Conservation (phyloP, 2,113 vertebrate genomes). For the Cyprinodon variegatus region DNA sequence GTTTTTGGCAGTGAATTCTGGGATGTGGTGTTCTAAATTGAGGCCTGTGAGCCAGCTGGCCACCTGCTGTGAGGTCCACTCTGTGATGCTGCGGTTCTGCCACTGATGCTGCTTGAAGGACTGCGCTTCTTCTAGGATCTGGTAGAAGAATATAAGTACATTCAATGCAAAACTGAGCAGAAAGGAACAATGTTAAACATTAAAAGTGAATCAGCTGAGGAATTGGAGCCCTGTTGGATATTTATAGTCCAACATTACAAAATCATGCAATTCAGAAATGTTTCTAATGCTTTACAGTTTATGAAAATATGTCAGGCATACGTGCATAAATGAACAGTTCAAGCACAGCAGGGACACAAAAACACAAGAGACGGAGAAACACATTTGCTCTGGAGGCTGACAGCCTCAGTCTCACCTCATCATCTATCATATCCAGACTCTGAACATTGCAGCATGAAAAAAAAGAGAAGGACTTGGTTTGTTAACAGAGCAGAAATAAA, state of each 20-base stretch:
- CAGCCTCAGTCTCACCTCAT: constrained; percentile 89
- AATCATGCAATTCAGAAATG: no score
- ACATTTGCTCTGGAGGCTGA: neutral
- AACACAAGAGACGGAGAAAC: constrained; percentile 12
- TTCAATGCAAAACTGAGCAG: neutral
- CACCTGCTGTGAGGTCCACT: constrained; percentile 94
- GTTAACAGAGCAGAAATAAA: constrained; percentile 56
- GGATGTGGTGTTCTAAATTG: constrained; percentile 89
- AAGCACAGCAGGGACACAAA: constrained; percentile 13
- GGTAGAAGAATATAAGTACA: constrained; percentile 5
- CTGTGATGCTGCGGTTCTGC: constrained; percentile 84
- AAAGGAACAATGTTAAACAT: no score
- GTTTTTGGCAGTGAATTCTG: constrained; percentile 92
- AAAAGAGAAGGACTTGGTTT: constrained; percentile 79
- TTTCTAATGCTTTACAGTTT: neutral
- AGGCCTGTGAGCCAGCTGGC: constrained; percentile 90
- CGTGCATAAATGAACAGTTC: constrained; percentile 10
- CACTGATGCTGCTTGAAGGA: constrained; percentile 85
- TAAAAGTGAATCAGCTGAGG: no score
- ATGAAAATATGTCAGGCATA: neutral
- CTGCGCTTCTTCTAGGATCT: constrained; percentile 92
- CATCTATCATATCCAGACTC: constrained; percentile 99
- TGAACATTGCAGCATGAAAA: constrained; percentile 83
- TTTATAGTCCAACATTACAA: no score
- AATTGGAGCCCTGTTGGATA: no score